Percentiles rank a stretch among this genome's conserved stretches.
These are phyloP conservation scores for Drosophila sechellia DNA, from an alignment of 1,140 invertebrate species.

Conservation along the genomic window DNA sequence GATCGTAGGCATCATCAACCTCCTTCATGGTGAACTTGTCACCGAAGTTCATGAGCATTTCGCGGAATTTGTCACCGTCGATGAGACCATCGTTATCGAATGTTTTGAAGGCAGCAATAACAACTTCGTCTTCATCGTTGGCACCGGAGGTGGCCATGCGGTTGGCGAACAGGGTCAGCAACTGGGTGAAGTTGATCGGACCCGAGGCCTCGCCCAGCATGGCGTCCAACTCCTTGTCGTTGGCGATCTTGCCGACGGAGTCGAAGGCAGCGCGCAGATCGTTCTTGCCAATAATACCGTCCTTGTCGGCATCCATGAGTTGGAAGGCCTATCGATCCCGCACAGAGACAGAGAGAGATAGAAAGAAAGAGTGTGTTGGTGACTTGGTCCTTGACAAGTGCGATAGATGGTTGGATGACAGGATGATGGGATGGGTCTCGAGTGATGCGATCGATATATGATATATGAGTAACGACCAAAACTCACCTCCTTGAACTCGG, in stretches of 20 bases:
- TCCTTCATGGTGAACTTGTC: slow-evolving; percentile 97
- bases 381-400: slow-evolving; percentile 63
- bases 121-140: slow-evolving; percentile 96
- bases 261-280: slow-evolving; percentile 98
- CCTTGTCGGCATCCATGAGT: slow-evolving; percentile 99
- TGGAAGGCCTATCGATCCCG: slow-evolving; percentile 91
- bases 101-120: slow-evolving; percentile 97
- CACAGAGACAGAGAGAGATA: slow-evolving; percentile 64
- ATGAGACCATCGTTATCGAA: slow-evolving; percentile 97
- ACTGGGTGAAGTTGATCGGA: slow-evolving; percentile 97
- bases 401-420: slow-evolving; percentile 29
- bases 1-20: slow-evolving; percentile 97
- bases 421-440: slow-evolving; percentile 19
- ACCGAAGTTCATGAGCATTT: slow-evolving; percentile 97
- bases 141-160: slow-evolving; percentile 92
- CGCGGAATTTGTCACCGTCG: slow-evolving; percentile 95
- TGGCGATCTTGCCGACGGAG: slow-evolving; percentile 94
- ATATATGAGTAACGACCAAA: neutral
- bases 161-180: slow-evolving; percentile 95
- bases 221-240: slow-evolving; percentile 95
- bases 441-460: neutral
- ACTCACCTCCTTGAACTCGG: slow-evolving; percentile 97
- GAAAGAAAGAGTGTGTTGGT: slow-evolving; percentile 72
- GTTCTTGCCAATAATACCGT: slow-evolving; percentile 98
- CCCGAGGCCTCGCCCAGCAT: slow-evolving; percentile 96